Evolutionary conservation across 2,888 invertebrate species (phyloP), one percentile per base, ranked within the genome.

Genomic region (Coecobrya sp.): DNA sequence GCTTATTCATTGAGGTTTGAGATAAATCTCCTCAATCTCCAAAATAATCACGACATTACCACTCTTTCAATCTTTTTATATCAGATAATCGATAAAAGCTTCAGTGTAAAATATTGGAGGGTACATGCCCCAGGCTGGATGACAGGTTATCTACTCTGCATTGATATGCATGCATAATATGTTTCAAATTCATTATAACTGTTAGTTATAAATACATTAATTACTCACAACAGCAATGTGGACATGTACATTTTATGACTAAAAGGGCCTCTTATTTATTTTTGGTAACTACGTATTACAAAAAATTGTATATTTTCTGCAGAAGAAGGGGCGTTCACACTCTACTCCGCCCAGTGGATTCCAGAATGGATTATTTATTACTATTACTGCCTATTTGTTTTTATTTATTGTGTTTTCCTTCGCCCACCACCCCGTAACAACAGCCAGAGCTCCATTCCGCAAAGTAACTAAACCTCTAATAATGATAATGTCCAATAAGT

Each of bases 321-420:
- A 27, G 65, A 25, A 55, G 55, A 10, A 27, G 70, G 70, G 70
- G 70, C 65, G 65, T 65, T 65, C 65, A 65, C 27, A 11, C 11
- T n/a, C 16, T 70, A 36, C 70, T 36, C 70, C 70, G 27, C 70
- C 70, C 70, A n/a, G 30, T 70, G 30, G 36, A 70, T 70, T 36
- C 70, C n/a, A 30, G 11, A 30, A 36, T 11, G 70, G 70, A 70
- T 70, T 70, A 70, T 70, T 70, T 70, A 70, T 70, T 70, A 36
- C 70, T 1, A 70, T 70, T 30, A 36, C 70, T 11, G 30, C 70
- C 70, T 36, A 70, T 70, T 70, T 70, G 70, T 36, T 70, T 65
- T 70, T 70, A 36, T 73, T 73, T 73, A 73, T 45, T 73, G 22
- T 45, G 22, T 27, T 73, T 45, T 45, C 22, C 45, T 45, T 45